Percentiles rank a stretch among this genome's conserved stretches.
These are phyloP conservation scores for Apodemia mormo DNA, from an alignment of 2,888 invertebrate species.

Conservation along the genomic window DNA sequence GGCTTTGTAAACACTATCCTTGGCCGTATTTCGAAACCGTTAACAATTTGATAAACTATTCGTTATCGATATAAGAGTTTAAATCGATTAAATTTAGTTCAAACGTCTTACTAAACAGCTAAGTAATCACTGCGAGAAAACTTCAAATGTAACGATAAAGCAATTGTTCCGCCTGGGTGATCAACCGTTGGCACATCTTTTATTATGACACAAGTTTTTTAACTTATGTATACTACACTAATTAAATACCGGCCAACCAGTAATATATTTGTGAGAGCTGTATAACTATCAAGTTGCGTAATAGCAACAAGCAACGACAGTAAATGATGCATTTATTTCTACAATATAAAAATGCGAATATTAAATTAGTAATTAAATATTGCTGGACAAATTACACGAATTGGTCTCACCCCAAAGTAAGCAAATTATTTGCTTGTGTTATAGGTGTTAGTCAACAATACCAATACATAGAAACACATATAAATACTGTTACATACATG, in stretches of 20 bases:
- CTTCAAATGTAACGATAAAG: conserved; percentile 43
- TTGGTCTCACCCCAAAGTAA: no score
- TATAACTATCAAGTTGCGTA: no score
- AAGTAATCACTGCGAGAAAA: conserved; percentile 28
- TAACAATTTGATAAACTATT: neutral
- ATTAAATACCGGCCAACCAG: neutral
- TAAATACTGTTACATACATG: no score
- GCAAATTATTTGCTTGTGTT: no score
- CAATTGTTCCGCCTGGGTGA: conserved; percentile 45
- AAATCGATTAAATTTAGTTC: conserved; percentile 29
- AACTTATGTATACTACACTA: neutral
- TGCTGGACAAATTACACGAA: no score
- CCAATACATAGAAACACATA: no score
- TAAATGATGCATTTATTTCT: no score
- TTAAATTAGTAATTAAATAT: no score
- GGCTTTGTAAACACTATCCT: neutral
- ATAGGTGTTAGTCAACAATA: no score
- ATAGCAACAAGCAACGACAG: no score
- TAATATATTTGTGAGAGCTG: no score
- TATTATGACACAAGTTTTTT: neutral
- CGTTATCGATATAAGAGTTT: conserved; percentile 14
- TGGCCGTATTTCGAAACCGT: conserved; percentile 8
- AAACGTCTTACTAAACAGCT: conserved; percentile 30
- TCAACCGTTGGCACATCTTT: conserved; percentile 43
- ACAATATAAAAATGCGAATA: no score